Percentiles rank a stretch among this genome's conserved stretches.
Evolutionary conservation across 2,888 invertebrate species (phyloP).

Genomic region (Acanthosepion lycidas): DNA sequence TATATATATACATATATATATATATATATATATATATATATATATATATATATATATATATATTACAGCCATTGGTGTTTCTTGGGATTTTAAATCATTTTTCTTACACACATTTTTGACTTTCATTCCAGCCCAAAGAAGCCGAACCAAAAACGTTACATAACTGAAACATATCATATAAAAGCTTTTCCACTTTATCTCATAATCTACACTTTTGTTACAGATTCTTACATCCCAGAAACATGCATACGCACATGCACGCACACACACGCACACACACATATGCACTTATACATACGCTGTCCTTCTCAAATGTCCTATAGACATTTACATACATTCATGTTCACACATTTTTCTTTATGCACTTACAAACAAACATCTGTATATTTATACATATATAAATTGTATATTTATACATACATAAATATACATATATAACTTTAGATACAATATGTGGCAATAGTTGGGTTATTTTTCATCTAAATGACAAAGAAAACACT

Average conservation of each 20-base stretch:
- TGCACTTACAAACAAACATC: not conserved
- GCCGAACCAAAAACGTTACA: no score
- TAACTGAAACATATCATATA: no score
- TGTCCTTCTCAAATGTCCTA: no score
- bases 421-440: not conserved
- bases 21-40: no score
- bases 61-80: not conserved
- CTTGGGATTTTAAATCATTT: no score
- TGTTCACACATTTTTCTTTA: not conserved
- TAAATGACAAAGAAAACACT: not conserved
- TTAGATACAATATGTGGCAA: not conserved
- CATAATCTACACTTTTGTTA: no score
- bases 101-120: no score
- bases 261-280: not conserved
- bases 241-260: not conserved
- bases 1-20: no score
- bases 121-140: no score
- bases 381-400: not conserved
- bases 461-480: conserved; percentile 6
- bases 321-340: not conserved
- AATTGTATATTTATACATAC: not conserved
- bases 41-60: not conserved
- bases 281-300: not conserved
- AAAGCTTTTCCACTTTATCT: no score
- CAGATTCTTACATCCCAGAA: no score